Evolutionary conservation across 2,888 invertebrate genomes (phyloP).

Genomic region (Neuroscelio doddi): DNA sequence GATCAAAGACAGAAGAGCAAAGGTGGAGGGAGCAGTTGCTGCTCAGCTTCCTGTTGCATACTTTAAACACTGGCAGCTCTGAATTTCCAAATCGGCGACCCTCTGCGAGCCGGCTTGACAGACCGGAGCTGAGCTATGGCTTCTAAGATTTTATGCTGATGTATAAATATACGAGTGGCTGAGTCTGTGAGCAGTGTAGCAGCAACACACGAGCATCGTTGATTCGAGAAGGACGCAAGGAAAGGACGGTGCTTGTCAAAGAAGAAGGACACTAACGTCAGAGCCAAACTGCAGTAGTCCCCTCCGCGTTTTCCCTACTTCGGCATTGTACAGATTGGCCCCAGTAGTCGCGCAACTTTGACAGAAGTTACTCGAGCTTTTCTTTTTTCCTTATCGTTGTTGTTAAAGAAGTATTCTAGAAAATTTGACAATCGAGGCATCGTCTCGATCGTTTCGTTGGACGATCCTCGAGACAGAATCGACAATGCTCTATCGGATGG

Average conservation of each 20-base stretch:
- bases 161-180: slow-evolving; percentile 66
- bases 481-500: slow-evolving; percentile 46
- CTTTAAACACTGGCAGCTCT: slow-evolving; percentile 78
- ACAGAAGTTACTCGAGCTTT: background rate
- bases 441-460: too few relatives aligned
- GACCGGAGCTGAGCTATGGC: slow-evolving; percentile 44
- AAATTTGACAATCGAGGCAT: too few relatives aligned
- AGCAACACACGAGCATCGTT: slow-evolving; percentile 12
- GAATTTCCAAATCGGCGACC: slow-evolving; percentile 60
- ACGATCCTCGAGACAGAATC: slow-evolving; percentile 7
- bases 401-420: too few relatives aligned
- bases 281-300: slow-evolving; percentile 32
- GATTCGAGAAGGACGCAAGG: slow-evolving; percentile 10
- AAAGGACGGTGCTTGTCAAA: slow-evolving; percentile 4
- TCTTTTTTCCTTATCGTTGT: too few relatives aligned
- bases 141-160: slow-evolving; percentile 67
- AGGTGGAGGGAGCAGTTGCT: slow-evolving; percentile 94
- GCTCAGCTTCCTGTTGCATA: slow-evolving; percentile 94
- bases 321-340: slow-evolving; percentile 34
- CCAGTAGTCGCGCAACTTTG: slow-evolving; percentile 4
- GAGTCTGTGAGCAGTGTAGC: slow-evolving; percentile 61
- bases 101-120: slow-evolving; percentile 57
- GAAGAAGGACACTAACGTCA: slow-evolving; percentile 21
- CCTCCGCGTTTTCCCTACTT: slow-evolving; percentile 8
- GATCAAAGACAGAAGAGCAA: slow-evolving; percentile 97